phyloP scores from a whole-genome alignment of 2,797 vertebrate genomes.

The Scolopax rusticola region DNA sequence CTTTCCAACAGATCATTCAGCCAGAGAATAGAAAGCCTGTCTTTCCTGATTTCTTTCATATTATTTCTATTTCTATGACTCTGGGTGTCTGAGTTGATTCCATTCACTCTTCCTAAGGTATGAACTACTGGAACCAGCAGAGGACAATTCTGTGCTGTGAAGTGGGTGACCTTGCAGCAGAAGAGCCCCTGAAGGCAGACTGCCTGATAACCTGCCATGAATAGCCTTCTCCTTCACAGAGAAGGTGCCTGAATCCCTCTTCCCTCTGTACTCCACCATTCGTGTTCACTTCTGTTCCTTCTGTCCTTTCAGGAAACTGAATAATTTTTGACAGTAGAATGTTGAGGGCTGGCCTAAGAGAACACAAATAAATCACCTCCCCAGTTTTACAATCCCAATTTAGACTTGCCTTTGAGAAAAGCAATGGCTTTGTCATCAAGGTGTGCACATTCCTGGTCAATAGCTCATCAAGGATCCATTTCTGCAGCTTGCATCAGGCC shows the following conservation, averaged over 20 bases:
- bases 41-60: neutral
- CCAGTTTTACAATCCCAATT: neutral
- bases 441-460: neutral
- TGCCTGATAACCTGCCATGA: neutral
- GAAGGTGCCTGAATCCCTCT: neutral
- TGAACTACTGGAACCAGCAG: neutral
- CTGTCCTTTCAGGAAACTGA: neutral
- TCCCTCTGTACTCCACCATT: neutral
- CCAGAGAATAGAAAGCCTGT: neutral
- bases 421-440: neutral
- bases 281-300: neutral
- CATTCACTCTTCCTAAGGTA: neutral
- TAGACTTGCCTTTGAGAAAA: neutral
- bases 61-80: neutral
- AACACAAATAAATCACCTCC: neutral
- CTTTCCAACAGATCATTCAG: neutral
- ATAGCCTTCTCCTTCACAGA: neutral
- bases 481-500: neutral
- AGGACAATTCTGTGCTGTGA: neutral
- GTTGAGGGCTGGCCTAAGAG: neutral
- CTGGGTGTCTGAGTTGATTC: neutral
- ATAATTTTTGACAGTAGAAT: neutral
- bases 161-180: neutral
- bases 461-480: neutral
- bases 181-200: neutral